Conservation (phyloP, 1,140 invertebrate species). For the Drosophila seguyi region DNA sequence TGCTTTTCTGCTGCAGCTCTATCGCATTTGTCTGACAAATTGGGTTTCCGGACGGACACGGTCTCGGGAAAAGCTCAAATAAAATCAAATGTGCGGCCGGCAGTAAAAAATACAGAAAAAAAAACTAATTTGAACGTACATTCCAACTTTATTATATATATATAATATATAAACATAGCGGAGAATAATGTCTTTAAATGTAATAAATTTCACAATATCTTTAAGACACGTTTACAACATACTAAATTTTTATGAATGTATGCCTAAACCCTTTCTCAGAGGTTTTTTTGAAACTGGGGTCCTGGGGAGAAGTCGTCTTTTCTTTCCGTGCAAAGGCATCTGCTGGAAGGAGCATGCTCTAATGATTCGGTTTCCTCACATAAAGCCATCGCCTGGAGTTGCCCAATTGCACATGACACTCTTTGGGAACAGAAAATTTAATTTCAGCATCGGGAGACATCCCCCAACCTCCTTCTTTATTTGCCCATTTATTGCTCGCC, state of each 20-base stretch:
- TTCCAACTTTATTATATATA: not conserved
- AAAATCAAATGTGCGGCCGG: constrained; percentile 49
- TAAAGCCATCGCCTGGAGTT: constrained; percentile 39
- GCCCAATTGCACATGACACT: constrained; percentile 47
- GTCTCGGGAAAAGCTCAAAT: constrained; percentile 45
- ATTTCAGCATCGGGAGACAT: constrained; percentile 2
- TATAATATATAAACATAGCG: too few species aligned
- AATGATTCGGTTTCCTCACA: constrained; percentile 43
- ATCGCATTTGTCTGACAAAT: constrained; percentile 66
- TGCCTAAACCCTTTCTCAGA: too few species aligned
- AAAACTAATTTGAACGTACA: not conserved
- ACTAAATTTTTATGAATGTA: too few species aligned
- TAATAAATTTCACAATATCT: not conserved
- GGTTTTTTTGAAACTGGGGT: not conserved
- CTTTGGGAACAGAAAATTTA: constrained; percentile 35
- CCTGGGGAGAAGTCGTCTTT: not conserved
- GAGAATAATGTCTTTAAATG: not conserved
- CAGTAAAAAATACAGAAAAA: constrained; percentile 8
- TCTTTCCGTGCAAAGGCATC: not conserved
- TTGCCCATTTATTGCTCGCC: constrained; percentile 34
- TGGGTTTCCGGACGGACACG: constrained; percentile 59
- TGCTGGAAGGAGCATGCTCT: constrained; percentile 21
- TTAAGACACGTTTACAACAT: not conserved
- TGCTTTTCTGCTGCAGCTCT: constrained; percentile 31
- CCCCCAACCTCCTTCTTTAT: not conserved